A percentile compares a stretch with the other conserved stretches of the same genome.
Conservation (phyloP, 1,140 invertebrate species). For the Procambarus clarkii region DNA sequence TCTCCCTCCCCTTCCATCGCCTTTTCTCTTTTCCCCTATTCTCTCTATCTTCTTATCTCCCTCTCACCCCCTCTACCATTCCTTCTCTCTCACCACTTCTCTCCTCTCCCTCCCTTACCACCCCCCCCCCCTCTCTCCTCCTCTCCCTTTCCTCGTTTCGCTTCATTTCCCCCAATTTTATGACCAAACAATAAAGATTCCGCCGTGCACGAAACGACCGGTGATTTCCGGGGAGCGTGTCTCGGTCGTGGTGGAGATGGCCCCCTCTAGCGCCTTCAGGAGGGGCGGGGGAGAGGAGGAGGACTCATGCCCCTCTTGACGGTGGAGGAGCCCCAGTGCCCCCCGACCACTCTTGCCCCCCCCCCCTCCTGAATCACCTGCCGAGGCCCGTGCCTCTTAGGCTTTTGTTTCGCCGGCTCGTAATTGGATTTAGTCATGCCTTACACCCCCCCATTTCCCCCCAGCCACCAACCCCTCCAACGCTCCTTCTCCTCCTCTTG, state of each 20-base stretch:
- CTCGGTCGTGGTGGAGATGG: too few relatives aligned
- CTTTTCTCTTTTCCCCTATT: too few relatives aligned
- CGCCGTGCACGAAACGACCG: conserved; percentile 36
- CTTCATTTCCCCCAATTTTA: conserved; percentile 53
- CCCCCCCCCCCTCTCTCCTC: neutral
- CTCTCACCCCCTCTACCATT: too few relatives aligned
- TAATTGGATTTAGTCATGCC: conserved; percentile 33
- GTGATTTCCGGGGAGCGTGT: conserved; percentile 22
- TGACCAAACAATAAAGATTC: conserved; percentile 50
- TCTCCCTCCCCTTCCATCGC: too few relatives aligned
- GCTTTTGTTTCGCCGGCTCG: conserved; percentile 4
- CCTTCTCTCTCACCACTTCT: too few relatives aligned
- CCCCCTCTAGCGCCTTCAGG: too few relatives aligned
- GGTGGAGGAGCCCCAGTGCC: neutral
- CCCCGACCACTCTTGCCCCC: neutral
- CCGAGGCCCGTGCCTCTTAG: neutral
- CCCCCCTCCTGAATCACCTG: neutral
- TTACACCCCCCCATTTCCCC: too few relatives aligned
- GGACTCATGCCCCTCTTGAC: neutral
- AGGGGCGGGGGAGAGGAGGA: neutral
- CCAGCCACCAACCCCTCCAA: too few relatives aligned
- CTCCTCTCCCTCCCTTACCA: too few relatives aligned
- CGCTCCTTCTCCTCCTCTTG: too few relatives aligned
- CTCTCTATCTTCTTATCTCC: too few relatives aligned
- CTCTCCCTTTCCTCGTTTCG: conserved; percentile 5